A percentile compares a stretch with the other conserved stretches of the same genome.
phyloP scores from a whole-genome alignment of 2,888 invertebrate species.

The Eristalis pertinax region DNA sequence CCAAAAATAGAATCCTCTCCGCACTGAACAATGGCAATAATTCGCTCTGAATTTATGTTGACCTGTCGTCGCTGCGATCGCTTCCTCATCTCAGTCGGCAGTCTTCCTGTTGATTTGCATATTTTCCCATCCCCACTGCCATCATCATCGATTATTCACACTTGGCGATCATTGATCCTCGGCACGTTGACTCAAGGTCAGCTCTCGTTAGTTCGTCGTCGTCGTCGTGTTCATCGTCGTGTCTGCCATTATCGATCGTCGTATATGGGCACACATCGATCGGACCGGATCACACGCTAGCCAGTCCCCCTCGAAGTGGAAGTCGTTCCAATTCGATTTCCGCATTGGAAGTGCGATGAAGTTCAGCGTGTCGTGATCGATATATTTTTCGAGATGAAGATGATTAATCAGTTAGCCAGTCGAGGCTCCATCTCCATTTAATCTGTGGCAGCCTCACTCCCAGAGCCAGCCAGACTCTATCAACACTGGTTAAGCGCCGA shows the following conservation, averaged over 20 bases:
- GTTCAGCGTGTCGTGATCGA: neutral
- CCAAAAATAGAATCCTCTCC: neutral
- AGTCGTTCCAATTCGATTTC: neutral
- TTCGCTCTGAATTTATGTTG: neutral
- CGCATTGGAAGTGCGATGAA: neutral
- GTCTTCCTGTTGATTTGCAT: neutral
- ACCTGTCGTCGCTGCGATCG: neutral
- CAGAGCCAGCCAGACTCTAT: neutral
- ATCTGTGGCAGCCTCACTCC: neutral
- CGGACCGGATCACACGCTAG: neutral
- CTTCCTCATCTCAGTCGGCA: neutral
- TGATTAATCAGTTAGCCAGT: neutral
- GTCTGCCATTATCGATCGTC: neutral
- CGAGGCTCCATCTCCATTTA: neutral
- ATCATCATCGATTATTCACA: conserved; percentile 1
- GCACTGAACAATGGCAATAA: neutral
- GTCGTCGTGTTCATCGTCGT: neutral
- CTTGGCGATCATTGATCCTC: neutral
- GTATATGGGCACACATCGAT: neutral
- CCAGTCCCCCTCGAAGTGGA: neutral
- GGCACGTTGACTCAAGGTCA: neutral
- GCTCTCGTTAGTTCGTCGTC: neutral
- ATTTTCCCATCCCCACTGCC: neutral
- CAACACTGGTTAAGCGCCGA: neutral
- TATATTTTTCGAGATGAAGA: neutral